phyloP scores from a whole-genome alignment of 2,113 vertebrate genomes.

The Galemys pyrenaicus region DNA sequence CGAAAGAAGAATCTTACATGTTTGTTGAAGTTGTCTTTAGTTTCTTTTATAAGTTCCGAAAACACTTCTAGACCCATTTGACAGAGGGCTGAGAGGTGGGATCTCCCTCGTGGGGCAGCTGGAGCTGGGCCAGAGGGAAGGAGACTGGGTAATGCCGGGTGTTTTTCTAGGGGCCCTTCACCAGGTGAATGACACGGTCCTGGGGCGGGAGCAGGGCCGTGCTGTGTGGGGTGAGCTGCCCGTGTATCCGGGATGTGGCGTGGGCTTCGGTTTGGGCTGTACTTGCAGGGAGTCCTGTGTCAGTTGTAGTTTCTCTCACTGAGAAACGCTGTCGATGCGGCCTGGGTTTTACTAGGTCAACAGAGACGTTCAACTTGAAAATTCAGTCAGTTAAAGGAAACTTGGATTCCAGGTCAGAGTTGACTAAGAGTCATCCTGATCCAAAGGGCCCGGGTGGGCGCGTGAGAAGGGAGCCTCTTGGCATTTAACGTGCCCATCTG shows the following conservation, averaged over 20 bases:
- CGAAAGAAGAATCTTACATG: background rate
- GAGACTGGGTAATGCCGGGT: background rate
- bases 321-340: background rate
- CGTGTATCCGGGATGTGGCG: accelerated
- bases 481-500: accelerated
- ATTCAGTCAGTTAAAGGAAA: background rate
- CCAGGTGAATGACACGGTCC: accelerated
- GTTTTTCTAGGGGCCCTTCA: background rate
- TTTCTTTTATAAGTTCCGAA: constrained; percentile 33
- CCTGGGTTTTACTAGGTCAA: constrained; percentile 58
- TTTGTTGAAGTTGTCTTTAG: background rate
- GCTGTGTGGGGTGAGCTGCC: accelerated
- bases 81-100: background rate
- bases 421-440: background rate
- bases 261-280: background rate
- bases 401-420: background rate
- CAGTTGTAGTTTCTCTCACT: background rate
- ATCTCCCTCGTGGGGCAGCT: background rate
- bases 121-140: background rate
- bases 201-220: accelerated
- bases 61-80: background rate
- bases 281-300: background rate
- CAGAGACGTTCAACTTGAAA: background rate
- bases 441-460: background rate
- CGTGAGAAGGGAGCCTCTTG: background rate